phyloP scores from a whole-genome alignment of 2,113 vertebrate genomes.

The Rhinolophus ferrumequinum region DNA sequence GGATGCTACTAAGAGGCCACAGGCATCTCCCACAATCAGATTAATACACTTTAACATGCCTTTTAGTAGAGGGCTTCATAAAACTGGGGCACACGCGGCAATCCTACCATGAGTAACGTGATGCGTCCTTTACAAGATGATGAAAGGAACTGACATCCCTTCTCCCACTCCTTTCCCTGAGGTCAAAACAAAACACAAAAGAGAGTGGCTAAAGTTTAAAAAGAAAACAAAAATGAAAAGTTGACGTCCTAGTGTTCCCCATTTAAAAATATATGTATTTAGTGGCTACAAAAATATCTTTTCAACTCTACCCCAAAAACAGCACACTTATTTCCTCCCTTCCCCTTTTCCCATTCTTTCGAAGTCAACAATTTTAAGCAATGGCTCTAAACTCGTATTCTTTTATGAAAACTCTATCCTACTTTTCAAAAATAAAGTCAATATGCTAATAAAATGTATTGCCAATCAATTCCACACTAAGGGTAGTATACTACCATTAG shows the following conservation, averaged over 20 bases:
- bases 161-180: background rate
- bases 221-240: constrained; percentile 40
- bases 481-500: background rate
- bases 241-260: background rate
- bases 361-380: background rate
- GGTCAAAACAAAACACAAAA: background rate
- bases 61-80: background rate
- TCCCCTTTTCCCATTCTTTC: background rate
- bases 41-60: background rate
- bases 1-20: background rate
- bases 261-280: background rate
- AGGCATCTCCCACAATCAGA: background rate
- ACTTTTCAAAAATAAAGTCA: background rate
- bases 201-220: background rate
- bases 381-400: background rate
- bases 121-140: background rate
- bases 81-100: background rate
- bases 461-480: background rate
- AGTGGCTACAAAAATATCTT: background rate
- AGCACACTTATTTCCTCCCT: background rate
- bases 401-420: constrained; percentile 33
- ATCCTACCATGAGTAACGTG: background rate
- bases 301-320: background rate
- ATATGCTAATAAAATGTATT: background rate
- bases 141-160: background rate